Conservation (phyloP, 2,888 invertebrate genomes). For the Stegana nigrithorax region DNA sequence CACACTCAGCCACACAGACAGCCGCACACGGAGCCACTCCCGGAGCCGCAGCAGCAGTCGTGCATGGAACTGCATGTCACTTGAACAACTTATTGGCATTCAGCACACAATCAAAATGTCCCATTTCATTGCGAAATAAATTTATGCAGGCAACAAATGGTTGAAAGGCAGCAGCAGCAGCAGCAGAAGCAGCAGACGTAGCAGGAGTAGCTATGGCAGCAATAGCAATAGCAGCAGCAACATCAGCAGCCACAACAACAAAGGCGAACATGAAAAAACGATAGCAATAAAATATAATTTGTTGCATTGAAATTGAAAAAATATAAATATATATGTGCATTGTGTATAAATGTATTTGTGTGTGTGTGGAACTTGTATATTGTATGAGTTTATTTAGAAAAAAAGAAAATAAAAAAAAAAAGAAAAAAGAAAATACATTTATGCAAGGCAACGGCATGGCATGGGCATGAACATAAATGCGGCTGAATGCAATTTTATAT, state of each 20-base stretch:
- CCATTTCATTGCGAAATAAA: conserved; percentile 12
- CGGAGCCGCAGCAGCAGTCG: too few species aligned
- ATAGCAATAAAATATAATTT: conserved; percentile 12
- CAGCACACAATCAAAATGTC: conserved; percentile 10
- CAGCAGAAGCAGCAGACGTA: not conserved
- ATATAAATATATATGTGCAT: too few species aligned
- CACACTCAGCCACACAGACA: too few species aligned
- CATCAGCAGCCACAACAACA: not conserved
- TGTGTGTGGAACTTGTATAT: too few species aligned
- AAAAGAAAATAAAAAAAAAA: conserved; percentile 12
- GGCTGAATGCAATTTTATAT: not conserved
- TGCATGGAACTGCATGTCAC: too few species aligned
- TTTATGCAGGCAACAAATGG: conserved; percentile 8
- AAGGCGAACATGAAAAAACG: not conserved
- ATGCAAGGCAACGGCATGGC: too few species aligned
- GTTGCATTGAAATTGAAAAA: conserved; percentile 10
- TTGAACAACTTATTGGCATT: conserved; percentile 8
- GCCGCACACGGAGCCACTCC: too few species aligned
- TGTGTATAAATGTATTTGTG: too few species aligned
- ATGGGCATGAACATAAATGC: not conserved
- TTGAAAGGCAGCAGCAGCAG: conserved; percentile 1
- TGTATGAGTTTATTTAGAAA: too few species aligned
- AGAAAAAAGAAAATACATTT: conserved; percentile 19
- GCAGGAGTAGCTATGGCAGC: not conserved
- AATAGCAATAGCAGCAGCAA: not conserved